Percentiles rank a stretch among this genome's conserved stretches.
Evolutionary conservation across 2,797 vertebrate genomes (phyloP).

Genomic region (Cephalopachus bancanus): DNA sequence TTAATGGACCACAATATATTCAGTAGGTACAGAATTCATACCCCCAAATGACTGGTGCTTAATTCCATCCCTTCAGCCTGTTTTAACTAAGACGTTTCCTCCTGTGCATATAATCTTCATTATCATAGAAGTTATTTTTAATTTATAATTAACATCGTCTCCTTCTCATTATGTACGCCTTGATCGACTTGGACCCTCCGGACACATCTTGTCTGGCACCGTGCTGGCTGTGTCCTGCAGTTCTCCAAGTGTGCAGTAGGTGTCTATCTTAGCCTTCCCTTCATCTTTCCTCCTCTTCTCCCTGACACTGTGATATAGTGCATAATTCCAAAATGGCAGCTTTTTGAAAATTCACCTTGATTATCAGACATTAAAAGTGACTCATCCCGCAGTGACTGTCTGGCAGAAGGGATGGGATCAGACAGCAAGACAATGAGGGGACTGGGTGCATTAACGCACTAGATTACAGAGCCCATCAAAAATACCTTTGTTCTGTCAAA

Average conservation of each 20-base stretch:
- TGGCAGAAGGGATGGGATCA: slow-evolving; percentile 96
- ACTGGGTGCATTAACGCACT: slow-evolving; percentile 92
- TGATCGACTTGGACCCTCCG: slow-evolving; percentile 77
- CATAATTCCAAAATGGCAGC: slow-evolving; percentile 98
- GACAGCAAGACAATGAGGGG: slow-evolving; percentile 96
- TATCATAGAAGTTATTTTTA: slow-evolving; percentile 84
- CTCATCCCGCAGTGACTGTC: slow-evolving; percentile 94
- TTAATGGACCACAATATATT: slow-evolving; percentile 79
- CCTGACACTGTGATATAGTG: slow-evolving; percentile 90
- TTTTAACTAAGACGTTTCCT: slow-evolving; percentile 85
- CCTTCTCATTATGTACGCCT: slow-evolving; percentile 78
- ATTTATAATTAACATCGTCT: slow-evolving; percentile 86
- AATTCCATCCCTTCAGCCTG: slow-evolving; percentile 78
- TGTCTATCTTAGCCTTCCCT: slow-evolving; percentile 96
- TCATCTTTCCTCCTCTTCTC: slow-evolving; percentile 80
- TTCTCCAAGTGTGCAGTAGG: slow-evolving; percentile 88
- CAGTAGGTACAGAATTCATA: slow-evolving; percentile 77
- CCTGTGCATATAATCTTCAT: slow-evolving; percentile 83
- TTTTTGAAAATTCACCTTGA: slow-evolving; percentile 99
- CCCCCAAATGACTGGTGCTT: slow-evolving; percentile 74
- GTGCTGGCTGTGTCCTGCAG: slow-evolving; percentile 68
- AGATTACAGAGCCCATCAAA: slow-evolving; percentile 85
- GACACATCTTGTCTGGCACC: slow-evolving; percentile 65
- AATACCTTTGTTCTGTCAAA: slow-evolving; percentile 96
- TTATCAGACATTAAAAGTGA: slow-evolving; percentile 94